These are phyloP conservation scores for Lepus townsendii DNA, from an alignment of 2,797 vertebrate genomes.

Conservation along the genomic window DNA sequence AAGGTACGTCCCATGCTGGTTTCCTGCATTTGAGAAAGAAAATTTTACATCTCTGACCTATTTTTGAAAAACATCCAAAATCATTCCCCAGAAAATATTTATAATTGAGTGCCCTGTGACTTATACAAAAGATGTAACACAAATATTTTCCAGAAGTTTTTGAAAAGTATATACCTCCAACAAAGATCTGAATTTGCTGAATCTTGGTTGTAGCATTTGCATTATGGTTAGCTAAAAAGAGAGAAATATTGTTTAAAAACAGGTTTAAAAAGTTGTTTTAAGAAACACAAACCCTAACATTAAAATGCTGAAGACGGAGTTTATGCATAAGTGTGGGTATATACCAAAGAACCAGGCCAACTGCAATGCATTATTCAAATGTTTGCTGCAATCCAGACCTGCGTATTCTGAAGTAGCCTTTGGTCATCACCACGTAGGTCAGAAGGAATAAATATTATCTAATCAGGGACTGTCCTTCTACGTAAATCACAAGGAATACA, in stretches of 20 bases:
- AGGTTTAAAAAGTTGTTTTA: neutral
- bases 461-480: neutral
- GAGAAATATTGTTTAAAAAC: slow-evolving; percentile 66
- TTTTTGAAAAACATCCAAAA: slow-evolving; percentile 10
- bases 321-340: neutral
- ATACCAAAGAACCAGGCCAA: neutral
- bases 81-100: neutral
- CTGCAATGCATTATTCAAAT: neutral
- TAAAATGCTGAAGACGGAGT: neutral
- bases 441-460: neutral
- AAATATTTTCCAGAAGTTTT: slow-evolving; percentile 5
- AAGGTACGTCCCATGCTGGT: slow-evolving; percentile 88
- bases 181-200: slow-evolving; percentile 91
- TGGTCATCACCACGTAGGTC: neutral
- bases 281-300: neutral
- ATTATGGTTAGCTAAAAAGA: slow-evolving; percentile 93
- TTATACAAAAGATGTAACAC: slow-evolving; percentile 25
- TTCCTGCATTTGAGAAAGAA: slow-evolving; percentile 88
- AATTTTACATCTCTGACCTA: slow-evolving; percentile 3
- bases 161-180: slow-evolving; percentile 90
- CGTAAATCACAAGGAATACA: neutral
- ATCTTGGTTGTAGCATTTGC: slow-evolving; percentile 92
- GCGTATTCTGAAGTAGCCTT: neutral
- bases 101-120: neutral
- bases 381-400: neutral